Conservation (phyloP, 2,888 invertebrate genomes). For the Oeneis ivallda region DNA sequence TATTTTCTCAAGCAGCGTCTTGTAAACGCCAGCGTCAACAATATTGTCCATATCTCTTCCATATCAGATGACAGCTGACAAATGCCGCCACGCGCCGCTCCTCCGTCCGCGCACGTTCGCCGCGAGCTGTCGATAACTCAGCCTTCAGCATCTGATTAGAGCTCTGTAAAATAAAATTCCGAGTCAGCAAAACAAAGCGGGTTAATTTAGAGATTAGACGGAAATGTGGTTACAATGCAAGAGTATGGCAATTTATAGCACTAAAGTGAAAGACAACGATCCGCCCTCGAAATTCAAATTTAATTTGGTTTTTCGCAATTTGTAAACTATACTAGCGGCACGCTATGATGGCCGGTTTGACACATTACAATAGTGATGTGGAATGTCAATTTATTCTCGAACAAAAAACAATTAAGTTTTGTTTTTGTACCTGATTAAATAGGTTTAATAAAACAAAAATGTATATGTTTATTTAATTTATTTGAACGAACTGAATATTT, state of each 20-base stretch:
- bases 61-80: slow-evolving; percentile 2
- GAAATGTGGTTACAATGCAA: neutral
- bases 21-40: neutral
- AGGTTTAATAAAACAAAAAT: no score
- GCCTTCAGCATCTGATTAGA: neutral
- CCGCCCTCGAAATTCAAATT: no score
- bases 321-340: no score
- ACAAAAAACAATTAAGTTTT: no score
- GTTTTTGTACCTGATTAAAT: no score
- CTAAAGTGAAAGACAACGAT: no score
- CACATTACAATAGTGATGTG: no score
- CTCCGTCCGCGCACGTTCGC: neutral
- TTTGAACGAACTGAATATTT: no score
- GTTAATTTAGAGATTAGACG: neutral
- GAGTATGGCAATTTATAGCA: neutral
- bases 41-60: slow-evolving; percentile 1
- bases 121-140: slow-evolving; percentile 3
- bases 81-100: neutral
- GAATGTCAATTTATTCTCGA: no score
- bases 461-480: no score
- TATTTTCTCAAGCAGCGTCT: neutral
- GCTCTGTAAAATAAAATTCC: neutral
- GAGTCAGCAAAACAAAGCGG: neutral
- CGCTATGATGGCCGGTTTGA: no score
- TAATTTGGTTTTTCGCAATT: no score